A percentile compares a stretch with the other conserved stretches of the same genome.
Evolutionary conservation across 2,113 vertebrate species (phyloP).

Genomic region (Capricornis sumatraensis): DNA sequence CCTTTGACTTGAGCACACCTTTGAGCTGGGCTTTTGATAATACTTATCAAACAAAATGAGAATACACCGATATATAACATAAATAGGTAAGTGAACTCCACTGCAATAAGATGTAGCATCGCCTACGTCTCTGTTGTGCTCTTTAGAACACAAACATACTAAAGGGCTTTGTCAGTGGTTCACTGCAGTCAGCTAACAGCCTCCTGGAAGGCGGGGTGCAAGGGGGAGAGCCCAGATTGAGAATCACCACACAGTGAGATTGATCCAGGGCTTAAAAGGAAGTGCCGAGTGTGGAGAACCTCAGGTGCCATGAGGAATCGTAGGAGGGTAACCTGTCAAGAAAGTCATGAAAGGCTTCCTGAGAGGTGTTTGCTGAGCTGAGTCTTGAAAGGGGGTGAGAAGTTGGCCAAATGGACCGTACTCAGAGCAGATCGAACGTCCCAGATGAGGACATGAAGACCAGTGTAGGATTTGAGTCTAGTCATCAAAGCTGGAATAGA

Average conservation of each 20-base stretch:
- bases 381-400: neutral
- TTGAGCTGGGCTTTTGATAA: neutral
- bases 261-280: neutral
- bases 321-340: no score
- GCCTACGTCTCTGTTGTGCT: neutral
- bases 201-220: neutral
- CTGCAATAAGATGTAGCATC: neutral
- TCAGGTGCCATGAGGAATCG: fast-evolving
- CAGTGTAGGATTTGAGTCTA: neutral
- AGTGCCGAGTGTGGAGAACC: neutral
- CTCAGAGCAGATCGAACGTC: neutral
- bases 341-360: neutral
- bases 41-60: neutral
- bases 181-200: neutral
- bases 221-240: neutral
- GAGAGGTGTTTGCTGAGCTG: neutral
- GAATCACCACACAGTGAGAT: neutral
- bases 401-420: neutral
- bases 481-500: neutral
- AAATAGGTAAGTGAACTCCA: neutral
- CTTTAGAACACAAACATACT: neutral
- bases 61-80: no score
- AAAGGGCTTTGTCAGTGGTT: neutral
- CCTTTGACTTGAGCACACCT: neutral
- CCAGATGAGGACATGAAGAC: fast-evolving